Evolutionary conservation across 2,888 invertebrate genomes (phyloP).

Genomic region (Phortica okadai): DNA sequence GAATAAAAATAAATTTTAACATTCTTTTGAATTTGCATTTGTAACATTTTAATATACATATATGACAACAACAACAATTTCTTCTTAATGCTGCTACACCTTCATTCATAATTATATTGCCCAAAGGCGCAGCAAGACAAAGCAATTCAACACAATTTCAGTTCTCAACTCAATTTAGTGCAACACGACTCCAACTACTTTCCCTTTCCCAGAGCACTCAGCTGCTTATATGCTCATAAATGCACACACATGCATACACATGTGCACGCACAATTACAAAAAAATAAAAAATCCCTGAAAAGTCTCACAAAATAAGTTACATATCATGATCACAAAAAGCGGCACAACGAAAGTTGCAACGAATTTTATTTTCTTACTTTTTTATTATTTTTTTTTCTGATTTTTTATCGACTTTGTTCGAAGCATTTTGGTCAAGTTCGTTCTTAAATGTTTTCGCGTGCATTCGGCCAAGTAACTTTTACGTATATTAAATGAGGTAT

Average conservation of each 20-base stretch:
- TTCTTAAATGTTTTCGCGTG: slow-evolving; percentile 26
- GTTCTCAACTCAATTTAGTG: background rate
- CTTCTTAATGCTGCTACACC: background rate
- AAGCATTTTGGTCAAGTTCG: slow-evolving; percentile 35
- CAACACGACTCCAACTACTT: slow-evolving; percentile 15
- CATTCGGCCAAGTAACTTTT: background rate
- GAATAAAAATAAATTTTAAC: background rate
- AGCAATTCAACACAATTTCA: background rate
- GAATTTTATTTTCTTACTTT: background rate
- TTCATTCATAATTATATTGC: background rate
- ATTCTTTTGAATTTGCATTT: background rate
- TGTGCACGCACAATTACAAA: slow-evolving; percentile 17
- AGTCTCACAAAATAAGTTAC: slow-evolving; percentile 3
- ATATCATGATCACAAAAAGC: slow-evolving; percentile 50
- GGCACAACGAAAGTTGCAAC: slow-evolving; percentile 65
- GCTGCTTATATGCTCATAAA: background rate
- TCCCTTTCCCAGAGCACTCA: slow-evolving; percentile 26
- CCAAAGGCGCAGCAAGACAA: background rate
- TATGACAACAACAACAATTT: background rate
- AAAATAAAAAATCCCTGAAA: slow-evolving; percentile 27
- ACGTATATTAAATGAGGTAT: slow-evolving; percentile 1
- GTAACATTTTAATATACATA: too few species aligned
- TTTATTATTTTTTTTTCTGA: background rate
- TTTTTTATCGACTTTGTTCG: background rate
- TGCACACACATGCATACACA: background rate